Conservation (phyloP, 2,113 vertebrate species). For the Tilapia sparmanii region DNA sequence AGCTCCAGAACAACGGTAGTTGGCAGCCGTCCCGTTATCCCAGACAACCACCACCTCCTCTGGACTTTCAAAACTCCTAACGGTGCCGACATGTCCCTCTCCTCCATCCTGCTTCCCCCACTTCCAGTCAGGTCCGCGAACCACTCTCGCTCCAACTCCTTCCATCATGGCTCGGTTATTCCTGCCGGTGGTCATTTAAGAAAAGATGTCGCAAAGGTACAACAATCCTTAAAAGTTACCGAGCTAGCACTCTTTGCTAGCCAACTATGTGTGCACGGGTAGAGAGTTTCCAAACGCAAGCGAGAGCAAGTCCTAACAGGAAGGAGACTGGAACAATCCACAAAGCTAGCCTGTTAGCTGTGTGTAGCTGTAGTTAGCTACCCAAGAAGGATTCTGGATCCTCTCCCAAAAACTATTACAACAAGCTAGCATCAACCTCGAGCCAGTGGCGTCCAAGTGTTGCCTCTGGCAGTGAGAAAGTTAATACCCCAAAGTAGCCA, state of each 20-base stretch:
- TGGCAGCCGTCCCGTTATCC: slow-evolving; percentile 98
- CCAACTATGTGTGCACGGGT: neutral
- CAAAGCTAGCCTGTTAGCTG: slow-evolving; percentile 36
- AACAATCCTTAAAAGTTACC: neutral
- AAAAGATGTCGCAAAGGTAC: neutral
- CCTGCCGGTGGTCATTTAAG: slow-evolving; percentile 89
- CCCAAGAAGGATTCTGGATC: slow-evolving; percentile 26
- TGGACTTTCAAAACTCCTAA: slow-evolving; percentile 97
- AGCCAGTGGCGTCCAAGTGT: neutral
- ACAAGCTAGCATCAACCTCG: neutral
- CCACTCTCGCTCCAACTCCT: slow-evolving; percentile 91
- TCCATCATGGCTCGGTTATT: slow-evolving; percentile 99
- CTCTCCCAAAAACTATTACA: slow-evolving; percentile 15
- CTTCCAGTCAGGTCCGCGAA: slow-evolving; percentile 97
- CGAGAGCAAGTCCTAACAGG: slow-evolving; percentile 31
- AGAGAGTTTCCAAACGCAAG: neutral
- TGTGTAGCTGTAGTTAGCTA: slow-evolving; percentile 21
- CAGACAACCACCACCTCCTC: slow-evolving; percentile 98
- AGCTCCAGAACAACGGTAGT: slow-evolving; percentile 97
- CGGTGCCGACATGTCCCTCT: slow-evolving; percentile 96
- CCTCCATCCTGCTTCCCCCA: slow-evolving; percentile 99
- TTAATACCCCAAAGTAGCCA: neutral
- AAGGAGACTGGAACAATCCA: slow-evolving; percentile 23
- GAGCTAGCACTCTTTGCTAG: slow-evolving; percentile 10
- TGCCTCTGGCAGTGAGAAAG: neutral